A percentile compares a stretch with the other conserved stretches of the same genome.
Evolutionary conservation across 2,113 vertebrate species (phyloP).

Genomic region (rat (Rattus norvegicus)): GRCr8 NC_086039.1:29255001-29255500

Average conservation of each 20-base stretch:
- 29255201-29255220: background rate
- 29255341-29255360: background rate
- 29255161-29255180: background rate
- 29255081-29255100: background rate
- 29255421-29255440: constrained; percentile 13
- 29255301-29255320: background rate
- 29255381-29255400: background rate
- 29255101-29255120: constrained; percentile 17
- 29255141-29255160: background rate
- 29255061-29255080: background rate
- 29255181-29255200: background rate
- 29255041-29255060: background rate
- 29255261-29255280: background rate
- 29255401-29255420: constrained; percentile 5
- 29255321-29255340: background rate
- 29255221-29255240: background rate
- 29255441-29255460: background rate
- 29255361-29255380: background rate
- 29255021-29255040: background rate
- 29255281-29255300: background rate
- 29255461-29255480: background rate
- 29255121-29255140: background rate
- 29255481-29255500: background rate
- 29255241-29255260: background rate
- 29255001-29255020: too few relatives aligned